These are phyloP conservation scores for Drosophila tani DNA, from an alignment of 1,140 invertebrate species.

Conservation along the genomic window DNA sequence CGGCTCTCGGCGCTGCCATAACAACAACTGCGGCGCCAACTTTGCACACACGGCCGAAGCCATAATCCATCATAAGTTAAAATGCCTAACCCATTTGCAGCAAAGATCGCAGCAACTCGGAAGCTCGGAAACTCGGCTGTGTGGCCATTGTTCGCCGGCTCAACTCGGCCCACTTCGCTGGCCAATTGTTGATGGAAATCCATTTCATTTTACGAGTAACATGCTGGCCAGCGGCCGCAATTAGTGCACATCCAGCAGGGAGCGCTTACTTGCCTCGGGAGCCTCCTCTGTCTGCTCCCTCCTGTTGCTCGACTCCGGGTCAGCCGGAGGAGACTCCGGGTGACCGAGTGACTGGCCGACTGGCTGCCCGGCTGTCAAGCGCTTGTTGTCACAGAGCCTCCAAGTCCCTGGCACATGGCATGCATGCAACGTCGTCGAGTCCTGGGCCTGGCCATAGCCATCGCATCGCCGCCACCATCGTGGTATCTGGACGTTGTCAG, in stretches of 20 bases:
- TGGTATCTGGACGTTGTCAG: constrained; percentile 78
- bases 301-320: constrained; percentile 5
- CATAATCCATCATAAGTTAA: constrained; percentile 81
- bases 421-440: constrained; percentile 58
- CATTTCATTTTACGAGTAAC: constrained; percentile 80
- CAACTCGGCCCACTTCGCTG: constrained; percentile 22
- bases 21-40: constrained; percentile 24
- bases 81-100: constrained; percentile 62
- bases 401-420: constrained; percentile 53
- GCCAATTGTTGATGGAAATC: constrained; percentile 82
- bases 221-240: constrained; percentile 74
- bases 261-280: constrained; percentile 54
- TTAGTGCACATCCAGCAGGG: constrained; percentile 73
- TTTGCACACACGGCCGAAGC: constrained; percentile 41
- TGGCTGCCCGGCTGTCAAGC: constrained; percentile 54
- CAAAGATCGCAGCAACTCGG: constrained; percentile 25
- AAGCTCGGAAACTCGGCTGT: constrained; percentile 4
- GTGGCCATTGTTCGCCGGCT: constrained; percentile 28
- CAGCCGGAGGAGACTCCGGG: constrained; percentile 14
- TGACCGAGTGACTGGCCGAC: constrained; percentile 12
- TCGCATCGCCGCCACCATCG: constrained; percentile 30
- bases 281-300: constrained; percentile 22
- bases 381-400: constrained; percentile 48
- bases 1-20: constrained; percentile 47
- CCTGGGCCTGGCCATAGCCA: neutral